Evolutionary conservation across 2,797 vertebrate species (phyloP).

Genomic region (Siniperca obscura): DNA sequence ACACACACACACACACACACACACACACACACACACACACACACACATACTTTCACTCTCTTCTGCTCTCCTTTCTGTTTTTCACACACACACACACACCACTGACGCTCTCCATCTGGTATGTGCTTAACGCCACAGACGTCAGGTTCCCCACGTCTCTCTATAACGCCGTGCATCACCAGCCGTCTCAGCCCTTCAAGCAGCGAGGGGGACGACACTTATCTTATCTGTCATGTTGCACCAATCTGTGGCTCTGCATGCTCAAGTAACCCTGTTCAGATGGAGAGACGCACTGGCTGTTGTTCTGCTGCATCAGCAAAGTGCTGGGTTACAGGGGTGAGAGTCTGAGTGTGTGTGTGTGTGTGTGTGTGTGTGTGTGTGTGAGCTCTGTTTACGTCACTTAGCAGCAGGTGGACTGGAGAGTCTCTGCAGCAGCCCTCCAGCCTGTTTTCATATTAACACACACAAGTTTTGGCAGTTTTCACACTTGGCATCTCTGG

Average conservation of each 20-base stretch:
- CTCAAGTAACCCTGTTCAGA: constrained; percentile 56
- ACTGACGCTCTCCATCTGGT: constrained; percentile 51
- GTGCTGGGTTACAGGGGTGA: constrained; percentile 62
- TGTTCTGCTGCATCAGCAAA: constrained; percentile 71
- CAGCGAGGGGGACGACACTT: constrained; percentile 11
- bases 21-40: background rate
- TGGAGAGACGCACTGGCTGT: constrained; percentile 51
- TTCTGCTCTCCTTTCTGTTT: background rate
- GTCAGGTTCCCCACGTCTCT: constrained; percentile 35
- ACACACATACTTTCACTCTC: background rate
- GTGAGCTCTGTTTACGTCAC: constrained; percentile 46
- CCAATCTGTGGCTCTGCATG: constrained; percentile 39
- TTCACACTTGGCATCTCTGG: background rate
- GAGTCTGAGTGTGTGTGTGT: constrained; percentile 38
- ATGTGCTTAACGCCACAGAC: constrained; percentile 37
- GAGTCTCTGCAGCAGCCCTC: constrained; percentile 36
- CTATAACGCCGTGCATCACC: constrained; percentile 36
- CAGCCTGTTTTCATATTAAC: constrained; percentile 36
- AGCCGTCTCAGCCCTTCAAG: constrained; percentile 34
- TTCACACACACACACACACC: constrained; percentile 13
- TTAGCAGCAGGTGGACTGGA: constrained; percentile 64
- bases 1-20: background rate
- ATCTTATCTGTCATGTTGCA: constrained; percentile 60
- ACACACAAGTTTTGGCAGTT: constrained; percentile 9
- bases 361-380: constrained; percentile 27